Conservation (phyloP, 1,140 invertebrate genomes). For the Dryas iulia region DNA sequence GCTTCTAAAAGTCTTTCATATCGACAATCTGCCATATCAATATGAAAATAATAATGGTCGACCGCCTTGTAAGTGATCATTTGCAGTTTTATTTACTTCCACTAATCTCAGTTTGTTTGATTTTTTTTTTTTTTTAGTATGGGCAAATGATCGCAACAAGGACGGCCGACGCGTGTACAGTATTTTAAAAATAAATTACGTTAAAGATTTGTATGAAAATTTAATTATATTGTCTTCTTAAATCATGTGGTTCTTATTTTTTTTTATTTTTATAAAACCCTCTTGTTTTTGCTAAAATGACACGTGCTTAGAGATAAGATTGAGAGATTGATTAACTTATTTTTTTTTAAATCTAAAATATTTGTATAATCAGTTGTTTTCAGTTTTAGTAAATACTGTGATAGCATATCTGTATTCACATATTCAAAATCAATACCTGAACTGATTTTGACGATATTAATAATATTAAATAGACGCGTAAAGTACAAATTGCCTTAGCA, state of each 20-base stretch:
- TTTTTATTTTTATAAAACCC: neutral
- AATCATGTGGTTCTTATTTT: constrained; percentile 64
- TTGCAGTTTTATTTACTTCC: constrained; percentile 41
- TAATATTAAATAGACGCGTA: too few species aligned
- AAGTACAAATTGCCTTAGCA: too few species aligned
- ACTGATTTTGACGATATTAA: too few species aligned
- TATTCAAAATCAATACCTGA: neutral
- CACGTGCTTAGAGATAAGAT: neutral
- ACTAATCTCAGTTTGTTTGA: constrained; percentile 11
- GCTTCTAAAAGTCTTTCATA: constrained; percentile 75
- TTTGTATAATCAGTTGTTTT: neutral
- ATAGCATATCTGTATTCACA: neutral
- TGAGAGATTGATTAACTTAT: neutral
- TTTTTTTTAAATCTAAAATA: neutral
- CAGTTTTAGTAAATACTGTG: neutral
- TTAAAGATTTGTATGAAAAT: constrained; percentile 81
- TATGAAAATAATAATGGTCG: constrained; percentile 71
- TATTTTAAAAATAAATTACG: constrained; percentile 79
- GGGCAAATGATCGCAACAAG: constrained; percentile 65
- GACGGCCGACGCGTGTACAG: constrained; percentile 70
- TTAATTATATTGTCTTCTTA: constrained; percentile 80
- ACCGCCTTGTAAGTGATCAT: constrained; percentile 61
- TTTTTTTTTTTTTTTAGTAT: constrained; percentile 7
- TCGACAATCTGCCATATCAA: constrained; percentile 80
- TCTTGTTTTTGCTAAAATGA: neutral